Evolutionary conservation across 1,140 invertebrate genomes (phyloP), one percentile per base, ranked within the genome.

Genomic region (Drosophila triauraria): DNA sequence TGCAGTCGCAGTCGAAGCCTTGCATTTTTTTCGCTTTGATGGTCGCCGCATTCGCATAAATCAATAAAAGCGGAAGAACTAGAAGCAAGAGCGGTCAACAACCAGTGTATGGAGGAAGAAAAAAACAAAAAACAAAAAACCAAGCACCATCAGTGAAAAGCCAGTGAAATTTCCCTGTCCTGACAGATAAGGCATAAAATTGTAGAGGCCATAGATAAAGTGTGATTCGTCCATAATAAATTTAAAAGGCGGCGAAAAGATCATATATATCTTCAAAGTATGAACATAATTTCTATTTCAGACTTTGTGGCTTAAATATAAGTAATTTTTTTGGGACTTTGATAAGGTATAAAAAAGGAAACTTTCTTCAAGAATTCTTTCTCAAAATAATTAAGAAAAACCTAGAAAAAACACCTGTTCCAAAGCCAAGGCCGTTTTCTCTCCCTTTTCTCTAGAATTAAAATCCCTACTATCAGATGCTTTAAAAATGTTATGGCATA

Each of bases 21-120:
- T 48, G 61, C 42, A 74, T 56, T 48, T 46, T 46, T 46, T 40
- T 42, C 40, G 8, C 82, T 86, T 85, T 85, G 68, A 85, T 56
- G 63, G 57, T 67, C 40, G 74, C 82, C 82, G 82, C 82, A 59
- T 63, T 80, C 78, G 82, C 82, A 85, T 85, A 85, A 85, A 85
- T 85, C 82, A 85, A 85, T 85, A 85, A 80, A 81, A 81, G 59
- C 83, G 46, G 63, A 50, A 68, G 65, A 67, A 43, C 61, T 40
- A 53, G 46, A 43, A 68, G 62, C 20, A 68, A 38, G 17, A 61
- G 51, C 51, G 65, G 53, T 15, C 50, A 58, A n/a, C 44, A 51
- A 42, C 25, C 13, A 20, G 20, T 12, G 6, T 7, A 17, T 38
- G 48, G 40, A 53, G 47, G 7, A 17, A 5, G 10, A 32, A 10